Percentiles rank a stretch among this genome's conserved stretches.
phyloP scores from a whole-genome alignment of 2,888 invertebrate species.

The Cephus sareptanus region DNA sequence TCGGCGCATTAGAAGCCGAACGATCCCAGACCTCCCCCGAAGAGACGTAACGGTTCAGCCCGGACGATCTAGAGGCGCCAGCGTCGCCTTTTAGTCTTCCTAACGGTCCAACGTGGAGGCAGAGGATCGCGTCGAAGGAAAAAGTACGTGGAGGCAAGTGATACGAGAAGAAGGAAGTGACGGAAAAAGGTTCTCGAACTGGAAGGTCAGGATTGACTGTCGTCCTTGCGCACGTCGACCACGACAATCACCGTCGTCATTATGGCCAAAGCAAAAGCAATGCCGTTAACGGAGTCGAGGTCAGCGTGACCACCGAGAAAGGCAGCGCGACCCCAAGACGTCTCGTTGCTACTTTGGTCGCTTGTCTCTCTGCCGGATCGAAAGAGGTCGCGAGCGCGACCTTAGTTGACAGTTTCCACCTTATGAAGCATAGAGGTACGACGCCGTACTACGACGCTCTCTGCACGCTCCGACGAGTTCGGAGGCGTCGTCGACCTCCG shows the following conservation, averaged over 20 bases:
- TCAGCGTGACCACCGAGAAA: neutral
- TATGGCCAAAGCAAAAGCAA: neutral
- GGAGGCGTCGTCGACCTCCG: slow-evolving; percentile 33
- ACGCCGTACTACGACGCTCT: neutral
- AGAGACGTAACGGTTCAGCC: neutral
- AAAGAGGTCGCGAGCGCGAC: slow-evolving; percentile 27
- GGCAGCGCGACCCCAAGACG: neutral
- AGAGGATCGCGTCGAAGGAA: neutral
- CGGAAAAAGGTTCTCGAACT: neutral
- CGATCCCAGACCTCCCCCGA: neutral
- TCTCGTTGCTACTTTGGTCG: neutral
- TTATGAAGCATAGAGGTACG: slow-evolving; percentile 19
- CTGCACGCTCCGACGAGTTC: slow-evolving; percentile 44
- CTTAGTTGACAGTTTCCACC: slow-evolving; percentile 29
- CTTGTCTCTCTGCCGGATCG: slow-evolving; percentile 17
- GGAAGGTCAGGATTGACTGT: neutral
- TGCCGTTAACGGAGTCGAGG: neutral
- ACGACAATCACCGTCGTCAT: neutral
- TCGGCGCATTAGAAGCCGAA: neutral
- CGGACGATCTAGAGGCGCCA: neutral
- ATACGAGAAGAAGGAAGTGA: neutral
- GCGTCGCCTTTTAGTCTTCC: neutral
- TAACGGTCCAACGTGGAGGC: neutral
- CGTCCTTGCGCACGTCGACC: neutral
- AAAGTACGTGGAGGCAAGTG: neutral